Conservation (phyloP, 2,888 invertebrate genomes). For the Thereva nobilitata region DNA sequence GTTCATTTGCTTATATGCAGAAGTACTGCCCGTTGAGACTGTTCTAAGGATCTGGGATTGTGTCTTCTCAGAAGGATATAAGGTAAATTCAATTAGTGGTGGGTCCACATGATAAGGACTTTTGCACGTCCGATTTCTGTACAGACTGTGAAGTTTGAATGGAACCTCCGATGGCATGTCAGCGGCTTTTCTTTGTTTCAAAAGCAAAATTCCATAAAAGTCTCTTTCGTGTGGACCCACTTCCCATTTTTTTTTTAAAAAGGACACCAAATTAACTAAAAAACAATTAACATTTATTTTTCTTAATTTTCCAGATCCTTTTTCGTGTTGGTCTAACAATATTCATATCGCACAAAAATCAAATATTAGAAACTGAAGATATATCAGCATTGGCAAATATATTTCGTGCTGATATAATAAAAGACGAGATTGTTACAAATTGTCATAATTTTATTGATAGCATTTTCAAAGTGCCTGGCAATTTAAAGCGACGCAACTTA, state of each 20-base stretch:
- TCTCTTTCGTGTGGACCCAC: too few relatives aligned
- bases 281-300: not conserved
- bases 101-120: too few relatives aligned
- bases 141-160: too few relatives aligned
- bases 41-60: constrained; percentile 95
- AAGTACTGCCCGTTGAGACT: constrained; percentile 92
- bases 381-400: constrained; percentile 80
- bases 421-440: constrained; percentile 75
- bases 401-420: constrained; percentile 76
- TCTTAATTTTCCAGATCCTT: constrained; percentile 63
- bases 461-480: constrained; percentile 81
- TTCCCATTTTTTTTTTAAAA: not conserved
- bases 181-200: too few relatives aligned
- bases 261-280: not conserved
- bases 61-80: constrained; percentile 91
- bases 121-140: too few relatives aligned
- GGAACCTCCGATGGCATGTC: too few relatives aligned
- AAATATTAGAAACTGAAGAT: constrained; percentile 77
- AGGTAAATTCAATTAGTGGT: constrained; percentile 54
- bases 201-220: too few relatives aligned
- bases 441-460: constrained; percentile 90
- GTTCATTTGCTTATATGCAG: constrained; percentile 93
- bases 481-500: constrained; percentile 61
- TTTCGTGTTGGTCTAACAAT: constrained; percentile 87
- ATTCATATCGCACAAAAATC: constrained; percentile 71